phyloP scores from a whole-genome alignment of 2,797 vertebrate genomes.

The Crocodylus rhombifer region DNA sequence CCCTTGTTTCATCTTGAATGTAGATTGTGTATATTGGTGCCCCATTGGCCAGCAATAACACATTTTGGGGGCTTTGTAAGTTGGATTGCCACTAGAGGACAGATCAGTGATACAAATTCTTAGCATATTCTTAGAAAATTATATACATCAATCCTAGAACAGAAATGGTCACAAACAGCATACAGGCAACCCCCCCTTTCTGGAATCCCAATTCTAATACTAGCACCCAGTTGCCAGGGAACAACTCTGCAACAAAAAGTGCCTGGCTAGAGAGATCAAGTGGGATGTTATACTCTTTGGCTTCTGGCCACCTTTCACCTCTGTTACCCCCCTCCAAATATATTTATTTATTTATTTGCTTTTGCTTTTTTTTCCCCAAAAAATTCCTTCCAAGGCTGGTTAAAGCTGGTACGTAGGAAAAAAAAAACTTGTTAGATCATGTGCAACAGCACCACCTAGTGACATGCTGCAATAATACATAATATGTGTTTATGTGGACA shows the following conservation, averaged over 20 bases:
- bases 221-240: not conserved
- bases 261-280: not conserved
- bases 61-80: not conserved
- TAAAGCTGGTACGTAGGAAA: not conserved
- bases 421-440: not conserved
- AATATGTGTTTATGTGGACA: not conserved
- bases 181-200: not conserved
- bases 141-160: not conserved
- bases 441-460: not conserved
- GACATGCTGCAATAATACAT: not conserved
- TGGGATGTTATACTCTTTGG: not conserved
- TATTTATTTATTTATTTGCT: too few relatives aligned
- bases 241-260: not conserved
- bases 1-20: not conserved
- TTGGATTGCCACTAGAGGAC: not conserved
- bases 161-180: not conserved
- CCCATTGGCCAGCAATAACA: not conserved
- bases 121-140: not conserved
- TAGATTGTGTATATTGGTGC: not conserved
- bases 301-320: not conserved
- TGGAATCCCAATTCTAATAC: not conserved
- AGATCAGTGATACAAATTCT: not conserved
- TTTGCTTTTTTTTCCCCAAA: not conserved
- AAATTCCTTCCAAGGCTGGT: not conserved
- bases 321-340: too few relatives aligned